Evolutionary conservation across 1,140 invertebrate genomes (phyloP).

Genomic region (Adoxophyes honmai): DNA sequence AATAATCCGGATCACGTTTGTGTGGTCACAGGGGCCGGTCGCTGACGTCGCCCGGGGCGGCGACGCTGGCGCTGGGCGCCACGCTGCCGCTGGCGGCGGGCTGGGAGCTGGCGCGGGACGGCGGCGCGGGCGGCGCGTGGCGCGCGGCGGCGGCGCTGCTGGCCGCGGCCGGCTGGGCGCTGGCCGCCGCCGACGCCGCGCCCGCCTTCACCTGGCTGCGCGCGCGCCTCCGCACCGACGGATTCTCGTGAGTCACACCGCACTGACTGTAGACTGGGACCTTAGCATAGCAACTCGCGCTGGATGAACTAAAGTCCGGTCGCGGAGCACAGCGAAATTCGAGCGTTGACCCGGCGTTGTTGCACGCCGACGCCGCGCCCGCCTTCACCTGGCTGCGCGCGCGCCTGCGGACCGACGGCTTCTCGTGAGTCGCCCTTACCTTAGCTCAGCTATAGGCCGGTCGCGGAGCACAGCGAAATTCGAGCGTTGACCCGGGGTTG

Average conservation of each 20-base stretch:
- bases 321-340: no score
- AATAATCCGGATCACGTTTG: no score
- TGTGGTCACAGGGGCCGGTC: conserved; percentile 45
- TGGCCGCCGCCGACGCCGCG: conserved; percentile 18
- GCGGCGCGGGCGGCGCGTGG: conserved; percentile 20
- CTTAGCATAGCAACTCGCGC: no score
- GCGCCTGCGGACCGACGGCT: background rate
- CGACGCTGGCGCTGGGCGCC: conserved; percentile 34
- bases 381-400: conserved; percentile 25
- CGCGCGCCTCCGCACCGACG: conserved; percentile 27
- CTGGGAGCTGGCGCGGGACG: conserved; percentile 28
- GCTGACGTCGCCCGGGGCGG: conserved; percentile 44
- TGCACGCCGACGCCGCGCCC: conserved; percentile 18
- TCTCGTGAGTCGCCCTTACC: conserved; percentile 6
- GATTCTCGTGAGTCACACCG: conserved; percentile 40
- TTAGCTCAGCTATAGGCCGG: no score
- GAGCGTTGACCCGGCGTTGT: conserved; percentile 38
- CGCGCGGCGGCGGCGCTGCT: conserved; percentile 30
- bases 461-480: no score
- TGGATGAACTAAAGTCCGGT: no score
- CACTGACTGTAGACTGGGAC: no score
- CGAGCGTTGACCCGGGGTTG: background rate
- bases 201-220: conserved; percentile 25
- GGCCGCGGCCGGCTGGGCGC: conserved; percentile 38
- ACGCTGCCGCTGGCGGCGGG: conserved; percentile 32